Conservation (phyloP, 1,140 invertebrate genomes). For the Sinella curviseta region DNA sequence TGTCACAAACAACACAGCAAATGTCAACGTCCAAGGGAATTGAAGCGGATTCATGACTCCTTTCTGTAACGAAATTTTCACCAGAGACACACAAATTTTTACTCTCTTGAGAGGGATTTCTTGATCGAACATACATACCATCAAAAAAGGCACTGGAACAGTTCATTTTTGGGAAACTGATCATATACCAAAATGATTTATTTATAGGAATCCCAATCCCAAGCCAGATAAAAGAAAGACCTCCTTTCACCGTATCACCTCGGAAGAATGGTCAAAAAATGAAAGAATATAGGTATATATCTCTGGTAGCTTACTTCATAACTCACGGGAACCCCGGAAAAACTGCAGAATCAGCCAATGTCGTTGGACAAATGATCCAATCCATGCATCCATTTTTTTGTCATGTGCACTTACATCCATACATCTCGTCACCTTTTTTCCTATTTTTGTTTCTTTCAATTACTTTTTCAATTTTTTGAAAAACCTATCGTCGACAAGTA, state of each 20-base stretch:
- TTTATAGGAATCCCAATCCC: no score
- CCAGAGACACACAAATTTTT: not conserved
- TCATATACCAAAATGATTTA: no score
- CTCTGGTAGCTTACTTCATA: not conserved
- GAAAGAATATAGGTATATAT: no score
- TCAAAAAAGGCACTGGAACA: no score
- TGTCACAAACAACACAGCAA: conserved; percentile 21
- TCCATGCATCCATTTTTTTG: conserved; percentile 9
- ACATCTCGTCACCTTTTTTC: not conserved
- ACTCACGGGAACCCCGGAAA: conserved; percentile 13
- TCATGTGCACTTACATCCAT: not conserved
- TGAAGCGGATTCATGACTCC: conserved; percentile 17
- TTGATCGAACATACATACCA: not conserved
- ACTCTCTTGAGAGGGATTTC: not conserved
- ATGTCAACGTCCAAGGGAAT: conserved; percentile 22
- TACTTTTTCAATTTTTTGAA: not conserved
- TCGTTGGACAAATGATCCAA: not conserved
- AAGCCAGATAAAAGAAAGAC: no score
- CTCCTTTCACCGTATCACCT: no score
- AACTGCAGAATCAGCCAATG: conserved; percentile 4
- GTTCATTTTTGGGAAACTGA: no score
- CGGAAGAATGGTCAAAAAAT: no score
- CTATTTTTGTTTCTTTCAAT: not conserved
- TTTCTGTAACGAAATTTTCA: not conserved
- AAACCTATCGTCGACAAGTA: no score